These are phyloP conservation scores for Pyrgilauda ruficollis DNA, from an alignment of 2,113 vertebrate genomes.

Conservation along the genomic window DNA sequence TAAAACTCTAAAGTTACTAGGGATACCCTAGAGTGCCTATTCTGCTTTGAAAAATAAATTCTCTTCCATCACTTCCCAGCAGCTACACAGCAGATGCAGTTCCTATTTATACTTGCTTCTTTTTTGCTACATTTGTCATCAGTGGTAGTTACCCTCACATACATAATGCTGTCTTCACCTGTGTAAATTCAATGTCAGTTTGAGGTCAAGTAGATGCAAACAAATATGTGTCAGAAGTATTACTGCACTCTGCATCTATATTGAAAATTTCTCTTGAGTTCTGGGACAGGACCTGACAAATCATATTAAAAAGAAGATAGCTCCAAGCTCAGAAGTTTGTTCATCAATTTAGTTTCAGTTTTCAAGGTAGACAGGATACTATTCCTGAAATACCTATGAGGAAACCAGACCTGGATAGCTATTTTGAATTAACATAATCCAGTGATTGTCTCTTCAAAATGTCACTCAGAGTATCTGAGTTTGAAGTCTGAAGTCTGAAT, in stretches of 20 bases:
- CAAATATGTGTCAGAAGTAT: background rate
- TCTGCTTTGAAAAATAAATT: background rate
- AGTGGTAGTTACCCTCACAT: background rate
- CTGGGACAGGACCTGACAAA: constrained; percentile 21
- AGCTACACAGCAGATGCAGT: background rate
- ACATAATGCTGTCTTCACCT: background rate
- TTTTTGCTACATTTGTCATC: background rate
- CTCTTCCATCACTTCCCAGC: background rate
- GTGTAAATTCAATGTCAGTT: background rate
- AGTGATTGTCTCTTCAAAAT: background rate
- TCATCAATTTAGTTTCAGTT: constrained; percentile 38
- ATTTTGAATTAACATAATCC: background rate
- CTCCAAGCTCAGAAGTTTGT: constrained; percentile 31
- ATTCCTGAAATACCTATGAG: constrained; percentile 37
- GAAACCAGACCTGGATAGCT: background rate
- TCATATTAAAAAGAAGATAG: constrained; percentile 23
- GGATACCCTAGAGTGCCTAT: background rate
- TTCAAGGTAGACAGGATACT: constrained; percentile 18
- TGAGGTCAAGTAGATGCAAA: background rate
- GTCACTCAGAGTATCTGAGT: background rate
- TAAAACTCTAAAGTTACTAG: background rate
- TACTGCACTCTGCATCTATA: background rate
- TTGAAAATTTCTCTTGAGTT: constrained; percentile 10
- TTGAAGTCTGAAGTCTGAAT: too few relatives aligned
- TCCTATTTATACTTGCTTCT: background rate